Evolutionary conservation across 2,797 vertebrate genomes (phyloP).

Genomic region (Aplochiton taeniatus): DNA sequence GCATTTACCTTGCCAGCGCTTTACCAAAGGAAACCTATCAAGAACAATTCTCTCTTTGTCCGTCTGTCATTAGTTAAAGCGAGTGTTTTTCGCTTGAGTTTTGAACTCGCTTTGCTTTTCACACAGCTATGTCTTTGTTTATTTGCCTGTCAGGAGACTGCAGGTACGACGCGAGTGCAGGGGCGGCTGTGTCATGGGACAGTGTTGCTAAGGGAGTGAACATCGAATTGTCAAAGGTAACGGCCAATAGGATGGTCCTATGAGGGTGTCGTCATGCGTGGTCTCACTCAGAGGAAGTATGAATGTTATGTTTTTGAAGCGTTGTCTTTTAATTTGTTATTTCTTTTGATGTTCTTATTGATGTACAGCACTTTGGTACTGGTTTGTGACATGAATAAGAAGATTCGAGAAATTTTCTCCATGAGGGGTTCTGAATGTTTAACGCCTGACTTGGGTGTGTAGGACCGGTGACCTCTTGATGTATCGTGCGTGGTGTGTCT

Average conservation of each 20-base stretch:
- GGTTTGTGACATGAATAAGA: no score
- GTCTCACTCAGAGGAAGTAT: no score
- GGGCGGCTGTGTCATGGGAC: constrained; percentile 73
- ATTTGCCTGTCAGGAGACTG: constrained; percentile 63
- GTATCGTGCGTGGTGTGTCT: neutral
- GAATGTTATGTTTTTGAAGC: neutral
- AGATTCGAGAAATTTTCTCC: no score
- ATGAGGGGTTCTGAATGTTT: neutral
- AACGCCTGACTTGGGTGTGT: neutral
- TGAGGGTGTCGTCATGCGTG: no score
- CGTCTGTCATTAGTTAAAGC: neutral
- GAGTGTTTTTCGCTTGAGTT: no score
- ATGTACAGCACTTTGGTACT: no score
- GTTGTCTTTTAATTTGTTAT: neutral
- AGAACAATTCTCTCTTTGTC: no score
- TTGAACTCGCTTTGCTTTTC: neutral
- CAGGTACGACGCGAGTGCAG: constrained; percentile 68
- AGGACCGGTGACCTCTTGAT: neutral
- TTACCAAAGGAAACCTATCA: neutral
- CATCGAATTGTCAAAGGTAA: constrained; percentile 86
- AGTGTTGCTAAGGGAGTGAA: constrained; percentile 74
- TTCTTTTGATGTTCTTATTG: no score
- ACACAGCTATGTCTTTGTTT: neutral
- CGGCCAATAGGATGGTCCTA: neutral
- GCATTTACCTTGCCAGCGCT: neutral